A percentile compares a stretch with the other conserved stretches of the same genome.
Conservation (phyloP, 2,113 vertebrate species). For the Callopanchax toddi region DNA sequence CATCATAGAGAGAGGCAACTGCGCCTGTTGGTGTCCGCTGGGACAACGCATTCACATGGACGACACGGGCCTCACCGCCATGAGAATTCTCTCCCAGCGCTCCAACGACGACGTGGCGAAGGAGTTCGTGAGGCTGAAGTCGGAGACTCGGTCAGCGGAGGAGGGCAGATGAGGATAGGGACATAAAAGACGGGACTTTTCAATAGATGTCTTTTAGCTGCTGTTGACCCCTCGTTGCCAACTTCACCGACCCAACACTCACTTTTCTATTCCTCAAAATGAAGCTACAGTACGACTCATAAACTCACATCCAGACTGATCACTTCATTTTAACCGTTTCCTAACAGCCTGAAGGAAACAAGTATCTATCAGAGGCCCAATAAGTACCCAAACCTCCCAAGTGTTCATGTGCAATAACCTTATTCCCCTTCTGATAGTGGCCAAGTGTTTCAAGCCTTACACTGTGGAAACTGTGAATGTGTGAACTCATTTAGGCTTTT, state of each 20-base stretch:
- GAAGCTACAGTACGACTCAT: conserved; percentile 16
- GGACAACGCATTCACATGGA: conserved; percentile 93
- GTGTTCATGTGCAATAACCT: conserved; percentile 55
- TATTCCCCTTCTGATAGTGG: conserved; percentile 4
- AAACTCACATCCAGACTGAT: neutral
- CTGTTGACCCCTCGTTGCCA: conserved; percentile 37
- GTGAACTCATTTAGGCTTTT: conserved; percentile 23
- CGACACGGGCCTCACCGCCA: conserved; percentile 93
- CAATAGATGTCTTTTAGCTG: conserved; percentile 42
- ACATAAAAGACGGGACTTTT: neutral
- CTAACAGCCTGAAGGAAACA: conserved; percentile 6
- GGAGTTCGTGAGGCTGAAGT: conserved; percentile 97
- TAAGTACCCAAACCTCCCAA: neutral
- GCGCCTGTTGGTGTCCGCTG: conserved; percentile 94
- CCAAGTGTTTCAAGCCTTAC: conserved; percentile 75
- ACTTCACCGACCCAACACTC: conserved; percentile 12
- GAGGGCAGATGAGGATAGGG: conserved; percentile 89
- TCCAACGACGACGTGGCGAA: conserved; percentile 95
- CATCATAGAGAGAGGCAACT: conserved; percentile 88
- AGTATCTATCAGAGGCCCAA: conserved; percentile 1
- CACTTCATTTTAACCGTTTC: neutral
- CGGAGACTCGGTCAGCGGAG: conserved; percentile 91
- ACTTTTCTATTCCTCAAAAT: conserved; percentile 4
- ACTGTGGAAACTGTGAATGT: conserved; percentile 66
- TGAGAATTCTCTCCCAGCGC: conserved; percentile 97